Evolutionary conservation across 2,888 invertebrate genomes (phyloP).

Genomic region (Arge pagana): DNA sequence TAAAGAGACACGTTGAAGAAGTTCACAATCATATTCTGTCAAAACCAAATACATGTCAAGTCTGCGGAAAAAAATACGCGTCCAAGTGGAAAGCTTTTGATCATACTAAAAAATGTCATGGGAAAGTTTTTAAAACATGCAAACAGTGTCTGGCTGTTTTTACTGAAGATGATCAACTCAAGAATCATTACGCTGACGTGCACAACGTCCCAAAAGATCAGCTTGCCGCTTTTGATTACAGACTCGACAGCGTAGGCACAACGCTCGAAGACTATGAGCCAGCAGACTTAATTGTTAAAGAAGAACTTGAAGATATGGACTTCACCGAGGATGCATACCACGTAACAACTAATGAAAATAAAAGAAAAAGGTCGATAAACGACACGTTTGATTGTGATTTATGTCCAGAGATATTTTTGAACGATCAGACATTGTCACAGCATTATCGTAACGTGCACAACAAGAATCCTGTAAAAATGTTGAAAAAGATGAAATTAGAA

Average conservation of each 20-base stretch:
- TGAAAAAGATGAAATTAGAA: conserved; percentile 40
- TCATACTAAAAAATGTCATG: conserved; percentile 65
- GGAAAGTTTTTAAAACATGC: conserved; percentile 63
- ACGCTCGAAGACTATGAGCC: conserved; percentile 32
- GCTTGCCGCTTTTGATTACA: conserved; percentile 47
- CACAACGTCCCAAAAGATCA: conserved; percentile 56
- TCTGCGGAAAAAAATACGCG: conserved; percentile 66
- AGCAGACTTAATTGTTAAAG: conserved; percentile 45
- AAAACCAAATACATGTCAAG: conserved; percentile 62
- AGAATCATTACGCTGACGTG: conserved; percentile 58
- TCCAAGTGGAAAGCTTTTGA: conserved; percentile 66
- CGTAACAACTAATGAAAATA: conserved; percentile 41
- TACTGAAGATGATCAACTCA: conserved; percentile 60
- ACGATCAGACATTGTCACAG: conserved; percentile 45
- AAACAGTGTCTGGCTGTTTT: conserved; percentile 66
- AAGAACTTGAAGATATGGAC: conserved; percentile 52
- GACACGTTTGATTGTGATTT: conserved; percentile 53
- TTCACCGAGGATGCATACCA: conserved; percentile 41
- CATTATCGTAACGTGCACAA: conserved; percentile 54
- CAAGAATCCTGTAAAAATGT: conserved; percentile 47
- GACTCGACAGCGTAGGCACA: conserved; percentile 31
- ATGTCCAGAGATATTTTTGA: conserved; percentile 53
- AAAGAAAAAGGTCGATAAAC: conserved; percentile 40
- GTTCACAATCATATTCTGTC: conserved; percentile 60
- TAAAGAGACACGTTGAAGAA: conserved; percentile 63